phyloP scores from a whole-genome alignment of 1,140 invertebrate genomes.

The Drosophila ironensis region DNA sequence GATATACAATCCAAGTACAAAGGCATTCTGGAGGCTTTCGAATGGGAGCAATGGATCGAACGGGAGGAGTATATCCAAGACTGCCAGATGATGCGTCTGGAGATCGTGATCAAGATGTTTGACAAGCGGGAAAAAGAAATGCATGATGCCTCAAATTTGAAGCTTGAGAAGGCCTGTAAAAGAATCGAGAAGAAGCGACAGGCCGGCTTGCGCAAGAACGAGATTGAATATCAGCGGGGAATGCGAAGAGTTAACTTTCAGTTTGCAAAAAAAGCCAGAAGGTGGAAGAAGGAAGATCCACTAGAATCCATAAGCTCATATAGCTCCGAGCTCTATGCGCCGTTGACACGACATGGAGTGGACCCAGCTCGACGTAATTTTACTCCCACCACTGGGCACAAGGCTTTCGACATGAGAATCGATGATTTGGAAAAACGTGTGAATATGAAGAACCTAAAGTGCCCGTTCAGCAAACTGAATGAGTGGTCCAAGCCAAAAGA shows the following conservation, averaged over 20 bases:
- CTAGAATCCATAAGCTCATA: conserved; percentile 82
- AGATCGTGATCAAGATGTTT: conserved; percentile 83
- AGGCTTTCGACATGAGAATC: conserved; percentile 68
- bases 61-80: conserved; percentile 84
- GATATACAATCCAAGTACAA: conserved; percentile 32
- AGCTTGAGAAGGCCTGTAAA: conserved; percentile 79
- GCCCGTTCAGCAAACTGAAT: conserved; percentile 67
- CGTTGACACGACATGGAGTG: conserved; percentile 83
- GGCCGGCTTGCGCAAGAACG: conserved; percentile 77
- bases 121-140: conserved; percentile 74
- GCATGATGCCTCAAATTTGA: conserved; percentile 72
- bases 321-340: conserved; percentile 83
- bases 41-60: conserved; percentile 80
- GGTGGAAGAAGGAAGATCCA: conserved; percentile 79
- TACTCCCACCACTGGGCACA: conserved; percentile 32
- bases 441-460: conserved; percentile 45
- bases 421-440: conserved; percentile 71
- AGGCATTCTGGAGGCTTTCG: conserved; percentile 69
- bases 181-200: conserved; percentile 77
- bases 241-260: conserved; percentile 46
- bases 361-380: conserved; percentile 82
- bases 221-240: conserved; percentile 76
- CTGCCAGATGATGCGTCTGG: conserved; percentile 83
- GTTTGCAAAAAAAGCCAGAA: conserved; percentile 43
- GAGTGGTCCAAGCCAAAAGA: conserved; percentile 75